These are phyloP conservation scores for Halcyon senegalensis DNA, from an alignment of 2,113 vertebrate genomes.

Conservation along the genomic window DNA sequence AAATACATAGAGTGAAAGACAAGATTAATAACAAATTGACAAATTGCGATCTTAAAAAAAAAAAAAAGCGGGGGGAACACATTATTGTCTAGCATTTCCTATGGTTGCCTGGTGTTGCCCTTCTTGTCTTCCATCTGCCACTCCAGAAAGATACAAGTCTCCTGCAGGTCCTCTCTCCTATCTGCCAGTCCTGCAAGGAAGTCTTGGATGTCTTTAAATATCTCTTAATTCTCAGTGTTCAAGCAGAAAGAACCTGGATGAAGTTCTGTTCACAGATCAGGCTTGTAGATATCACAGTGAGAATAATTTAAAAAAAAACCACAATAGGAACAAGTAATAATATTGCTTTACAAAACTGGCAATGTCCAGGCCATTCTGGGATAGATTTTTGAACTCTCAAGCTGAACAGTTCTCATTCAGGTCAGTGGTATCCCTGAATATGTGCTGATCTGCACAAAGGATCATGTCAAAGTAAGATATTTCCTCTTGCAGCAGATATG, in stretches of 20 bases:
- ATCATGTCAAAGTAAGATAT: neutral
- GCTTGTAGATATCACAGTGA: neutral
- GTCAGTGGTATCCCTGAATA: neutral
- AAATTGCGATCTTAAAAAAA: neutral
- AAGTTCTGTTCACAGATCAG: neutral
- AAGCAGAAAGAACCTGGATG: neutral
- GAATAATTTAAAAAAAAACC: neutral
- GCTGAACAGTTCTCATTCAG: neutral
- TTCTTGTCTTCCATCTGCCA: neutral
- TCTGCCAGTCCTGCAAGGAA: neutral
- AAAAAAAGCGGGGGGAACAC: neutral
- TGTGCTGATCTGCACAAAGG: neutral
- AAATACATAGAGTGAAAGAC: neutral
- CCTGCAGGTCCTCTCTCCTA: neutral
- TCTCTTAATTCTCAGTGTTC: neutral
- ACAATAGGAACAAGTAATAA: neutral
- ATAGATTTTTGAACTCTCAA: neutral
- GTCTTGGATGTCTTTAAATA: neutral
- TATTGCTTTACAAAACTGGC: neutral
- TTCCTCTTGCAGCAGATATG: neutral
- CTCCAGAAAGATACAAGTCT: neutral
- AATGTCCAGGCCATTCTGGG: neutral
- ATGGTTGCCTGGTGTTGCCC: neutral
- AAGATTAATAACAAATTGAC: neutral
- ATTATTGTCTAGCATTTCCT: neutral